A percentile compares a stretch with the other conserved stretches of the same genome.
Evolutionary conservation across 2,888 invertebrate species (phyloP).

Genomic region (Dysmachus trigonus): DNA sequence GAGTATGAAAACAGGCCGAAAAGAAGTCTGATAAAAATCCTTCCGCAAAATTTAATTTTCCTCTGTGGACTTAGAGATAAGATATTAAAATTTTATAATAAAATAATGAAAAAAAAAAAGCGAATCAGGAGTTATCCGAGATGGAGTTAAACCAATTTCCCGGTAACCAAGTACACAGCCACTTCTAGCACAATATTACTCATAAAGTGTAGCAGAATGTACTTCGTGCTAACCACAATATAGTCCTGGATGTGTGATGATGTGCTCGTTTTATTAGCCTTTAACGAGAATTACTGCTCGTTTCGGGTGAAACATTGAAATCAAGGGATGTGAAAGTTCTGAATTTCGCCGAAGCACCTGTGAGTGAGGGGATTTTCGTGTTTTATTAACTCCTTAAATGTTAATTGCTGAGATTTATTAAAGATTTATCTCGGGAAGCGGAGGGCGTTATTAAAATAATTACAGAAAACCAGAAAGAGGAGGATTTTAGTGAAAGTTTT

Average conservation of each 20-base stretch:
- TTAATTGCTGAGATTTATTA: neutral
- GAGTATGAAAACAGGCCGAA: neutral
- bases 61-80: neutral
- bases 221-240: neutral
- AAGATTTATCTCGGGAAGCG: neutral
- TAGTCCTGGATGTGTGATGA: neutral
- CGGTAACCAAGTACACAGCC: neutral
- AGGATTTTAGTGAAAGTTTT: neutral
- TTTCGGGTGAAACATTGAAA: neutral
- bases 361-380: neutral
- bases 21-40: neutral
- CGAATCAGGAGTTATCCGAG: neutral
- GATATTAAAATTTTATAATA: neutral
- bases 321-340: neutral
- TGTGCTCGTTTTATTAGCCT: neutral
- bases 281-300: neutral
- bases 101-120: neutral
- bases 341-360: neutral
- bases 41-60: neutral
- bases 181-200: neutral
- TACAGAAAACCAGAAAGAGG: neutral
- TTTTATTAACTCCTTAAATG: neutral
- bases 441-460: neutral
- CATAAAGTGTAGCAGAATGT: neutral
- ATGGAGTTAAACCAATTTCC: neutral